Evolutionary conservation across 2,113 vertebrate genomes (phyloP).

Genomic region (Mugil cephalus): DNA sequence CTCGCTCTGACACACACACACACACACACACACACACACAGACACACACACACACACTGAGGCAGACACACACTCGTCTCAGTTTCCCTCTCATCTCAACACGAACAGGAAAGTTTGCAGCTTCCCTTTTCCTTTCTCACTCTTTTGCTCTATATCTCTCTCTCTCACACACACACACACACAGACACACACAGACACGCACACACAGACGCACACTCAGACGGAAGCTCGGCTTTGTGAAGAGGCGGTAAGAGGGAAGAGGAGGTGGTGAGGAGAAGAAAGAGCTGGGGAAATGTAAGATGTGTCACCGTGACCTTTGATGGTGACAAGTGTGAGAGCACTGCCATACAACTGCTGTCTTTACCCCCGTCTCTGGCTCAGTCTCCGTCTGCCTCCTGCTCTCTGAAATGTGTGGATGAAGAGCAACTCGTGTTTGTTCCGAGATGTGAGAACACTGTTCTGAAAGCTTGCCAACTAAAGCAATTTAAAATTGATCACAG

Average conservation of each 20-base stretch:
- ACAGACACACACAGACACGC: constrained; percentile 27
- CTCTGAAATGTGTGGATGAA: constrained; percentile 44
- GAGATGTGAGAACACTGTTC: constrained; percentile 17
- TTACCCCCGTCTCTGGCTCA: constrained; percentile 7
- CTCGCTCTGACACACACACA: constrained; percentile 47
- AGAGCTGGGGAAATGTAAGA: constrained; percentile 59
- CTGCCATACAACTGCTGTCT: constrained; percentile 43
- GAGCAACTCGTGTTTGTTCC: constrained; percentile 32
- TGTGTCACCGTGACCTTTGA: constrained; percentile 78
- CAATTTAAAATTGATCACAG: not conserved
- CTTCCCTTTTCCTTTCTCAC: constrained; percentile 39
- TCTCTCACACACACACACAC: constrained; percentile 25
- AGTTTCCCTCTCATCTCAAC: constrained; percentile 61
- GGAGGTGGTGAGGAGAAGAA: constrained; percentile 49
- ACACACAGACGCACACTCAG: constrained; percentile 33
- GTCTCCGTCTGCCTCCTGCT: constrained; percentile 7
- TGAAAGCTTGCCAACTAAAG: constrained; percentile 29
- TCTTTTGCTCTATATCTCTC: not conserved
- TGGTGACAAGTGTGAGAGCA: constrained; percentile 66
- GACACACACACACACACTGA: constrained; percentile 12
- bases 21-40: constrained; percentile 30
- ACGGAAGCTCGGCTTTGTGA: constrained; percentile 54
- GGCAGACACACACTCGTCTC: constrained; percentile 34
- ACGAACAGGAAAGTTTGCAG: constrained; percentile 60
- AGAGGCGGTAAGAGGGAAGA: constrained; percentile 51